These are phyloP conservation scores for Pelusios castaneus DNA, from an alignment of 2,113 vertebrate genomes.

Conservation along the genomic window DNA sequence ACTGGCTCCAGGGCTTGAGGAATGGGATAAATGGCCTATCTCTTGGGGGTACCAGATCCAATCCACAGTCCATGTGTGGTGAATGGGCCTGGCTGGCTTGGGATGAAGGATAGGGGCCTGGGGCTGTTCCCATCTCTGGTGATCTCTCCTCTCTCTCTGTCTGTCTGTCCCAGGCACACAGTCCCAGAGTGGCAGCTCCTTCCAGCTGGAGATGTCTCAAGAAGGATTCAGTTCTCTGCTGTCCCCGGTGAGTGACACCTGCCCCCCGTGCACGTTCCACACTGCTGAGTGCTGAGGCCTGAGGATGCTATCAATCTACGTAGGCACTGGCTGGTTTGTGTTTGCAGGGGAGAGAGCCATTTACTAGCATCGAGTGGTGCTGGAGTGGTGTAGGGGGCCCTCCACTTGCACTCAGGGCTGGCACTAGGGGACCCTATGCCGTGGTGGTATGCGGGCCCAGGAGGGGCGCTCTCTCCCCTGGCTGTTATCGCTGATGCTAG, in stretches of 20 bases:
- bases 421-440: neutral
- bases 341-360: neutral
- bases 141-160: neutral
- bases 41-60: no score
- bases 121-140: neutral
- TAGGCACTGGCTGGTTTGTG: neutral
- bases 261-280: accelerated
- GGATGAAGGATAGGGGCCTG: neutral
- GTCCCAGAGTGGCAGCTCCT: slow-evolving; percentile 45
- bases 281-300: neutral
- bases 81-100: neutral
- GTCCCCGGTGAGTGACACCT: slow-evolving; percentile 35
- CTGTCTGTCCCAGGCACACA: slow-evolving; percentile 62
- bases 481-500: no score
- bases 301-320: neutral
- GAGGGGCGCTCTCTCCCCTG: neutral
- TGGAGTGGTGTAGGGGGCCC: neutral
- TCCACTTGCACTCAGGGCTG: neutral
- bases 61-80: neutral
- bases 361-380: neutral
- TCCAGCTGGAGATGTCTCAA: no score
- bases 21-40: neutral
- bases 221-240: slow-evolving; percentile 71
- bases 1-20: neutral
- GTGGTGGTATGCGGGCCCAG: neutral